These are phyloP conservation scores for Holacanthella duospinosa DNA, from an alignment of 2,888 invertebrate species.

Conservation along the genomic window DNA sequence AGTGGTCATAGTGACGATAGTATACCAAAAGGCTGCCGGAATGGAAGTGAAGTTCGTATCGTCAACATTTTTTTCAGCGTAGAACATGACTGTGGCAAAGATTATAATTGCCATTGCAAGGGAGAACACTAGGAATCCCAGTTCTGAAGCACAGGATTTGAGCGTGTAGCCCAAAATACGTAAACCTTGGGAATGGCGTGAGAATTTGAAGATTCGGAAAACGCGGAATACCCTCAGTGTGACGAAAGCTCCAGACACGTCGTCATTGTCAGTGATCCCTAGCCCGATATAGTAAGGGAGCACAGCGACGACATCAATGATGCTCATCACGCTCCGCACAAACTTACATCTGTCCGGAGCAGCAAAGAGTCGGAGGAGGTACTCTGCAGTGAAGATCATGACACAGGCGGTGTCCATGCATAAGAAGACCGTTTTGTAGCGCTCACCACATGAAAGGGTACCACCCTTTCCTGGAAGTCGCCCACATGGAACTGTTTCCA, in stretches of 20 bases:
- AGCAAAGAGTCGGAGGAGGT: slow-evolving; percentile 85
- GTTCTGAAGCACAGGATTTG: slow-evolving; percentile 96
- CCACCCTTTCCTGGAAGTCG: slow-evolving; percentile 75
- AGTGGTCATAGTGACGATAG: slow-evolving; percentile 99
- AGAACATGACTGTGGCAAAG: slow-evolving; percentile 99
- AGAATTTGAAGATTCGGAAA: slow-evolving; percentile 99
- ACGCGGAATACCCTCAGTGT: slow-evolving; percentile 97
- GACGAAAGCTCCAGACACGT: slow-evolving; percentile 97
- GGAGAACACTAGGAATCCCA: slow-evolving; percentile 98
- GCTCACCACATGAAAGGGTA: slow-evolving; percentile 87
- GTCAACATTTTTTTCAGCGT: slow-evolving; percentile 97
- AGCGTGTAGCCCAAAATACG: slow-evolving; percentile 98
- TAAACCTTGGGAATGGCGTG: slow-evolving; percentile 96
- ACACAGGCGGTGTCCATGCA: slow-evolving; percentile 99
- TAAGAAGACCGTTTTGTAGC: slow-evolving; percentile 96
- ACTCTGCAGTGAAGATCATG: slow-evolving; percentile 99
- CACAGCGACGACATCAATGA: slow-evolving; percentile 99
- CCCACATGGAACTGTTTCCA: slow-evolving; percentile 93
- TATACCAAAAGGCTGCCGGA: slow-evolving; percentile 99
- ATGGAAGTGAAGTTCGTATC: slow-evolving; percentile 97
- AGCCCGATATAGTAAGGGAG: slow-evolving; percentile 97
- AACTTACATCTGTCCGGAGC: slow-evolving; percentile 98
- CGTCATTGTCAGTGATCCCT: slow-evolving; percentile 94
- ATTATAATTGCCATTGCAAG: slow-evolving; percentile 99
- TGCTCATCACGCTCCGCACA: slow-evolving; percentile 95